A percentile compares a stretch with the other conserved stretches of the same genome.
Conservation (phyloP, 2,888 invertebrate species). For the Synanthedon andrenaeformis region DNA sequence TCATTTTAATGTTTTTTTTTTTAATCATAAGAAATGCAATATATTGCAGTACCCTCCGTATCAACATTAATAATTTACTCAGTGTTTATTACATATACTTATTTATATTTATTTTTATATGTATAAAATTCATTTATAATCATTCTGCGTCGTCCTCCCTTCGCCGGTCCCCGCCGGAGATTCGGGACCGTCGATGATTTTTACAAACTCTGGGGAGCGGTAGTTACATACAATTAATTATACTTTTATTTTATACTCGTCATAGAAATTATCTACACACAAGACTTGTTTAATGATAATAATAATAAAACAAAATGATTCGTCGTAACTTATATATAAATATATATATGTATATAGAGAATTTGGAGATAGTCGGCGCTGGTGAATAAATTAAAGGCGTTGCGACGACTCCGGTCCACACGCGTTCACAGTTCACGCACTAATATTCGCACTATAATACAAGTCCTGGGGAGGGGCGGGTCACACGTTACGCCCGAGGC, state of each 20-base stretch:
- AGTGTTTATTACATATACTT: slow-evolving; percentile 25
- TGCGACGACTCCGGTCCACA: background rate
- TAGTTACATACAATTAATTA: slow-evolving; percentile 48
- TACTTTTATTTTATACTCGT: slow-evolving; percentile 46
- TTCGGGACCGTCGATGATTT: background rate
- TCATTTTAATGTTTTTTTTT: slow-evolving; percentile 40
- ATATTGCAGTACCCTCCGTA: slow-evolving; percentile 35
- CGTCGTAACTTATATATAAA: slow-evolving; percentile 39
- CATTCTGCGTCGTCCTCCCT: slow-evolving; percentile 7
- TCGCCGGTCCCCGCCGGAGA: background rate
- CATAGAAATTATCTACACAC: slow-evolving; percentile 70
- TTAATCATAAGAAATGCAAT: slow-evolving; percentile 38
- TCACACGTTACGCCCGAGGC: slow-evolving; percentile 13
- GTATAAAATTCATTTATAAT: slow-evolving; percentile 21
- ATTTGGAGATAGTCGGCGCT: slow-evolving; percentile 19
- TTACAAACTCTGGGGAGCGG: slow-evolving; percentile 7
- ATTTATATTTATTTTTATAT: slow-evolving; percentile 25
- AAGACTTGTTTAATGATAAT: slow-evolving; percentile 41
- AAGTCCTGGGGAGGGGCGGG: slow-evolving; percentile 1
- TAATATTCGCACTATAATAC: background rate
- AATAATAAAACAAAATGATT: slow-evolving; percentile 51
- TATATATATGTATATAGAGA: slow-evolving; percentile 18
- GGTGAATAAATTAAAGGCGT: background rate
- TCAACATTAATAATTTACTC: slow-evolving; percentile 32
- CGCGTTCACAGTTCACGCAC: background rate